Base-by-base conservation (phyloP, 1,140 invertebrate genomes). In the Zaprionus ornatus region DNA sequence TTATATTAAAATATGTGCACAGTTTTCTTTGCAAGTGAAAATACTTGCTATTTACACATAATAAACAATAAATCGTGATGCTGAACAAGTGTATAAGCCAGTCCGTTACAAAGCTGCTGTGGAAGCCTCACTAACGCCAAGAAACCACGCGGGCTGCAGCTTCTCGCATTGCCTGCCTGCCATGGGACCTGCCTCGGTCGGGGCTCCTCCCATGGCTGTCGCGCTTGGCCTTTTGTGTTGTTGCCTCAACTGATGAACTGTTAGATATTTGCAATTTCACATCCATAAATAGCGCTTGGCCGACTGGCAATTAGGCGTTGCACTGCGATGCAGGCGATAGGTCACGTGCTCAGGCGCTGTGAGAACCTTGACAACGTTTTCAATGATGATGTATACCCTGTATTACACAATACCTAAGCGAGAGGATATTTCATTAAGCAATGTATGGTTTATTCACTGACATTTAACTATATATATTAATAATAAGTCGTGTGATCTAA, bases 181-280 rank as follows among this genome's bases (percentile, higher is more conserved):
- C 1, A 50, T n/a, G 40, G 6, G 40, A 17, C 4, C 45, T 23
- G 48, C 3, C 45, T 23, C 45, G 13, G 21, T 54, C 54, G 37
- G 21, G 32, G 32, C 35, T 40, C 45, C 45, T 17, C 37, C 48
- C 48, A 21, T 69, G 56, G 21, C 42, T 59, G 17, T 45, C 23
- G 21, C n/a, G 9, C 45, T 62, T 60, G 19, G 10, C 50, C 40
- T 71, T 59, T 77, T 56, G 35, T 79, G 63, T 54, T 63, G 66
- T 54, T 54, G 66, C 57, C 35, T 67, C 68, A 60, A 45, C 68
- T 68, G 77, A 72, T 73, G 55, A 68, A 60, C 57, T 77, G 62
- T 45, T 27, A 76, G 67, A 72, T 77, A 67, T 72, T 76, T 79
- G 61, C 65, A 45, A 68, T 77, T 76, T 72, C 63, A 67, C 57